Conservation (phyloP, 1,140 invertebrate genomes). For the Babylonia areolata region DNA sequence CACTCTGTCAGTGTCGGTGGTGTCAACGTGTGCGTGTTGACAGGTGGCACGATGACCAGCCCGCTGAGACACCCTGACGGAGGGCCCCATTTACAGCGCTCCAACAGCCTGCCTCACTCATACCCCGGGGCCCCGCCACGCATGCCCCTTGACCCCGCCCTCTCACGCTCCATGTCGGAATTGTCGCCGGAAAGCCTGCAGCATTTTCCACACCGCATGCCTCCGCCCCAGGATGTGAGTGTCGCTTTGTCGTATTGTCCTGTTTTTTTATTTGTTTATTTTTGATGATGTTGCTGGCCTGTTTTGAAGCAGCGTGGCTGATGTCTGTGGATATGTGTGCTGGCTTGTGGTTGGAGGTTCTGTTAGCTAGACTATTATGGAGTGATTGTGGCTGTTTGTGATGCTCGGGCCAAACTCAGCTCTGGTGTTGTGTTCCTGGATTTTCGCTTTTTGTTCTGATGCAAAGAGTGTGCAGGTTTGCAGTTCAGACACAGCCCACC, state of each 20-base stretch:
- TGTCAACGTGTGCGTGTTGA: neutral
- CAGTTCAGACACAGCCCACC: too few species aligned
- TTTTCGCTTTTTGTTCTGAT: too few species aligned
- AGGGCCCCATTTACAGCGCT: conserved; percentile 39
- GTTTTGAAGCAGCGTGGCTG: too few species aligned
- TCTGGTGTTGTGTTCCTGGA: too few species aligned
- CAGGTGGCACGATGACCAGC: conserved; percentile 33
- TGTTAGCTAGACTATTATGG: too few species aligned
- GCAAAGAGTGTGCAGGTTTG: too few species aligned
- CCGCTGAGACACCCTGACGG: conserved; percentile 27
- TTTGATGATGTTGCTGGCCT: neutral
- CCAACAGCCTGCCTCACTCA: conserved; percentile 47
- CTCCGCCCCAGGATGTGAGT: conserved; percentile 34
- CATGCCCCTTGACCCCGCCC: conserved; percentile 18
- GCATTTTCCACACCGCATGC: neutral
- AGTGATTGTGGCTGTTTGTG: too few species aligned
- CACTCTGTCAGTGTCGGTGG: too few species aligned
- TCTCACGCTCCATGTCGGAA: conserved; percentile 32
- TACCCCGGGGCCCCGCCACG: conserved; percentile 38
- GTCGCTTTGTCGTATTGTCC: neutral
- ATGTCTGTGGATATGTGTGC: too few species aligned
- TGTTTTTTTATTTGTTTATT: neutral
- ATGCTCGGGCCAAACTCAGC: too few species aligned
- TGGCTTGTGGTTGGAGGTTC: too few species aligned
- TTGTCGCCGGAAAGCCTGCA: neutral